phyloP scores from a whole-genome alignment of 1,140 invertebrate genomes.

The Drosophila lacertosa region DNA sequence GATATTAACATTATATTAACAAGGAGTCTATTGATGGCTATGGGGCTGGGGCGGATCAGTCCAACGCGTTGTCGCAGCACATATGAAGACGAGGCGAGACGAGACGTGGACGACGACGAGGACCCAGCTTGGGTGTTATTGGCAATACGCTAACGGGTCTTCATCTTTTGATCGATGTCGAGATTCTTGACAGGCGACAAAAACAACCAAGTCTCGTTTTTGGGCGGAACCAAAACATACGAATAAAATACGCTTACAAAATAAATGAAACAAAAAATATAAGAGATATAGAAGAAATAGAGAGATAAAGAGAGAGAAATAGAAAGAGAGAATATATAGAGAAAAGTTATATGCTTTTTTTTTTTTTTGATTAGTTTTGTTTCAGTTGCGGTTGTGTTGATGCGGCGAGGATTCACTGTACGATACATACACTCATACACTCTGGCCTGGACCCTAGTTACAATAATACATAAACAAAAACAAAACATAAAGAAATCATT shows the following conservation, averaged over 20 bases:
- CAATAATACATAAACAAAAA: not conserved
- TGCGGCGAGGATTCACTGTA: conserved; percentile 55
- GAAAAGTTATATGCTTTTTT: conserved; percentile 77
- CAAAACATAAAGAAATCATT: conserved; percentile 1
- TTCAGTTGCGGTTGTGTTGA: conserved; percentile 47
- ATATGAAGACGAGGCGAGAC: conserved; percentile 1
- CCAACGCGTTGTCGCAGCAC: conserved; percentile 21
- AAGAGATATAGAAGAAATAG: conserved; percentile 66
- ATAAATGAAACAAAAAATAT: conserved; percentile 60
- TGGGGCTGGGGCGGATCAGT: conserved; percentile 4
- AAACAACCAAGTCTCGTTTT: conserved; percentile 53
- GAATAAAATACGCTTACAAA: conserved; percentile 59
- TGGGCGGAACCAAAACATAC: conserved; percentile 68
- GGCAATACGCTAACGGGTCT: conserved; percentile 60
- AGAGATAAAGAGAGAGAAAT: conserved; percentile 58
- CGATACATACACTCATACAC: conserved; percentile 35
- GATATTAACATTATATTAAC: conserved; percentile 17
- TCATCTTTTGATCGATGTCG: conserved; percentile 69
- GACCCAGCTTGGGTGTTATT: conserved; percentile 34
- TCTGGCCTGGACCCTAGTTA: conserved; percentile 29
- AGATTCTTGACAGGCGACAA: conserved; percentile 38
- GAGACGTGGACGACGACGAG: conserved; percentile 6
- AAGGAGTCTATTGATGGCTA: conserved; percentile 1
- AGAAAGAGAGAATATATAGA: conserved; percentile 67
- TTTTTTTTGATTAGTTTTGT: conserved; percentile 68